Evolutionary conservation across 2,797 vertebrate genomes (phyloP).

Genomic region (Bradypus variegatus): DNA sequence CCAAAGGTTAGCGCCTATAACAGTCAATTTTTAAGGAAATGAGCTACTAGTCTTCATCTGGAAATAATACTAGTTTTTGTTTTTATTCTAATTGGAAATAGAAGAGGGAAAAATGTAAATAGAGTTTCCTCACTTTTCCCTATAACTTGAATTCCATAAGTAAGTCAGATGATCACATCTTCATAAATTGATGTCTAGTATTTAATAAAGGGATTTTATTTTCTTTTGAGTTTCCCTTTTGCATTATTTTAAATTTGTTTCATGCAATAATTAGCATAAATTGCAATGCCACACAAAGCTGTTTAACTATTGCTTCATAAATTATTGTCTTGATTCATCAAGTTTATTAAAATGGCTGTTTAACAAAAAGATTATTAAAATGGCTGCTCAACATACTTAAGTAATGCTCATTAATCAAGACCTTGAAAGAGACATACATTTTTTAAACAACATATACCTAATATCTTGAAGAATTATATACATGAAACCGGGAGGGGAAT

Average conservation of each 20-base stretch:
- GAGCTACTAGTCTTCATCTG: neutral
- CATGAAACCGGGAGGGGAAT: neutral
- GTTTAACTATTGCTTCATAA: neutral
- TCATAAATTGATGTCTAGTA: neutral
- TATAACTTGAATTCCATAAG: neutral
- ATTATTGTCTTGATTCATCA: neutral
- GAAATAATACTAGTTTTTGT: neutral
- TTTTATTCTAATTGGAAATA: neutral
- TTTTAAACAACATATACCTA: neutral
- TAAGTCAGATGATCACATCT: neutral
- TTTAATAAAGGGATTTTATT: neutral
- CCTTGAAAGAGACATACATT: neutral
- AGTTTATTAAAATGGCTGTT: neutral
- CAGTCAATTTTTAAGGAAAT: neutral
- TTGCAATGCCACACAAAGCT: neutral
- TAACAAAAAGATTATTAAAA: neutral
- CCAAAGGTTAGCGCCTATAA: neutral
- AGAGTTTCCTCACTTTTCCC: neutral
- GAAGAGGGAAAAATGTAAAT: neutral
- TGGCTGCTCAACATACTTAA: neutral
- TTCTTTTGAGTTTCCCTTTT: neutral
- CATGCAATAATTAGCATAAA: neutral
- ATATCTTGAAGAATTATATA: neutral
- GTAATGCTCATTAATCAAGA: neutral
- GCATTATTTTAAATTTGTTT: conserved; percentile 33